Base-by-base conservation (phyloP, 2,113 vertebrate genomes). In the Clupea harengus region DNA sequence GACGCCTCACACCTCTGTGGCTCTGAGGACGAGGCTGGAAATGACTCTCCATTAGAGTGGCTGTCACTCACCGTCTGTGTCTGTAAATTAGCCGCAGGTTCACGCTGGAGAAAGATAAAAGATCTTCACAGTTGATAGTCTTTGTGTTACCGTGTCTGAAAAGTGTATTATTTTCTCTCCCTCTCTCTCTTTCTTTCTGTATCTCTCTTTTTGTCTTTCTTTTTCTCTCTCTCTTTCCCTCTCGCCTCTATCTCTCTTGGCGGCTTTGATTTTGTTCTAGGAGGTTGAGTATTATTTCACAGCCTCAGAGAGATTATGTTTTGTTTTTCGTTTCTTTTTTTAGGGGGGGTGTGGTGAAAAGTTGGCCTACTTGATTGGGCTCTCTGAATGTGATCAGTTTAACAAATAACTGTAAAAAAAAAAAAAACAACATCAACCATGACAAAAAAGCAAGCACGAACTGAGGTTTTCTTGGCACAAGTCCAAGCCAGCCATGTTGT, bases 31-130 rank as follows among this genome's bases (percentile, higher is more conserved):
- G 28, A 39, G 85, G 87, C 81, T 81, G 84, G 78, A 85, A 80
- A 84, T 88, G 87, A 80, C 84, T 81, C 84, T 81, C 84, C 81
- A 85, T 88, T 88, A 88, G 86, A 82, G 64, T 9, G 47, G 67
- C 81, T 45, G 81, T 54, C 86, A 85, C 64, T 45, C 72, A 78
- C 10, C 13, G 72, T 4, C 32, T 78, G 72, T 44, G 72, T 78
- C 28, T 20, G 25, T 78, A 78, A 78, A 78, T 78, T 78, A 78
- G 72, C 72, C 72, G 72, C 28, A 32, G 72, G 72, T 78, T 78
- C 72, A 78, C 72, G 72, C 72, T 32, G 15, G 25, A 32, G 72
- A 78, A 15, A 78, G 25, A 78, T 78, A 78, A 78, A 78, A 78
- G 72, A 78, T 78, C 72, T 78, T 78, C 72, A 78, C 72, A 78